Evolutionary conservation across 2,113 vertebrate genomes (phyloP).

Genomic region (Gobiocypris rarus): DNA sequence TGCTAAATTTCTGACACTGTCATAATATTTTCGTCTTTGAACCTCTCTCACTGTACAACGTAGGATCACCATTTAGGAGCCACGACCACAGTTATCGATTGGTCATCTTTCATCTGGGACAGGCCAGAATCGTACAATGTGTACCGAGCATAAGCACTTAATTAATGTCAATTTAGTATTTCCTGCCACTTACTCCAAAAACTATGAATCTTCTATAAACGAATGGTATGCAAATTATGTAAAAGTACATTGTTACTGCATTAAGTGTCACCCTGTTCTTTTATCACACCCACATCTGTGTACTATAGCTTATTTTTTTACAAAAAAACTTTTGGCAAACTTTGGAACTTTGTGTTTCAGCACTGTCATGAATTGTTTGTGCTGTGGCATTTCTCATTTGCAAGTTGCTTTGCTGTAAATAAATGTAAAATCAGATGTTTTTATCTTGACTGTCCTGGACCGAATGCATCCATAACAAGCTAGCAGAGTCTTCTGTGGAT

Average conservation of each 20-base stretch:
- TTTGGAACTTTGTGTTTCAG: not conserved
- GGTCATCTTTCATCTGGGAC: no score
- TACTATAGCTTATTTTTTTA: not conserved
- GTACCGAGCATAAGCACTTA: not conserved
- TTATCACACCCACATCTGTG: not conserved
- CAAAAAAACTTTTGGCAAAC: no score
- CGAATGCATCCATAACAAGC: constrained; percentile 6
- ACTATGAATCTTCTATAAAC: not conserved
- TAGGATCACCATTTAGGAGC: no score
- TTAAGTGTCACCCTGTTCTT: not conserved
- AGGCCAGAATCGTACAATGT: no score
- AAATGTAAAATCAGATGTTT: not conserved
- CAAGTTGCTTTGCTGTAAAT: not conserved
- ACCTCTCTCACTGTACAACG: no score
- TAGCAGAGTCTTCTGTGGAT: constrained; percentile 4
- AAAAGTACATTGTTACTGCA: not conserved
- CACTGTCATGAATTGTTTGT: not conserved
- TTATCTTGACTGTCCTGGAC: not conserved
- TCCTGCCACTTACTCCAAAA: not conserved
- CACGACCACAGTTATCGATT: no score
- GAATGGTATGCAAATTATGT: not conserved
- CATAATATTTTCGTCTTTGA: no score
- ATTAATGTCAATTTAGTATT: not conserved
- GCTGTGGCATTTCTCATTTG: not conserved
- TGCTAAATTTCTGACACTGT: no score